Conservation (phyloP, 2,113 vertebrate genomes). For the Cygnus atratus region DNA sequence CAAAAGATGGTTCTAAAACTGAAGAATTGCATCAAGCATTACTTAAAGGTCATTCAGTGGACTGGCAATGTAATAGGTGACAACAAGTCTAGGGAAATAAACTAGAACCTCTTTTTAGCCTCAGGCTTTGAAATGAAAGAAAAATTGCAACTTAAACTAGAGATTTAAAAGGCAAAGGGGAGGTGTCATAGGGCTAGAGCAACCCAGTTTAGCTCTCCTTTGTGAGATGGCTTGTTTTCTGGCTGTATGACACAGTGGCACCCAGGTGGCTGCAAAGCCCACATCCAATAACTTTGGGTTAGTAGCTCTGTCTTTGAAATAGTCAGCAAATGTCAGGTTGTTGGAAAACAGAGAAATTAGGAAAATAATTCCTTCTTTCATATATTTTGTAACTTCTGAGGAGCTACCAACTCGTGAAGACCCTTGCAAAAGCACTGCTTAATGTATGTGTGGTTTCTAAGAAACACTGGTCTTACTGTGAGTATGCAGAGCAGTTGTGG, state of each 20-base stretch:
- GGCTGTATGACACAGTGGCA: accelerated
- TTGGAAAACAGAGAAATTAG: background rate
- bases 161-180: background rate
- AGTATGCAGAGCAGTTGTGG: background rate
- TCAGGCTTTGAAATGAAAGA: background rate
- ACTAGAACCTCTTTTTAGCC: background rate
- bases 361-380: background rate
- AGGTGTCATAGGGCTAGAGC: background rate
- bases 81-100: background rate
- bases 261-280: background rate
- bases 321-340: background rate
- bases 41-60: background rate
- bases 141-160: background rate
- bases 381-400: background rate
- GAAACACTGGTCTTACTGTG: background rate
- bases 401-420: background rate
- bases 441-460: background rate
- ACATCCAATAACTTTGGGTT: background rate
- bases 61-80: background rate
- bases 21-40: background rate
- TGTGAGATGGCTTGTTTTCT: background rate
- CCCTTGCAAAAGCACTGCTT: background rate
- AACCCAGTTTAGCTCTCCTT: background rate
- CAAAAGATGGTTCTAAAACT: background rate
- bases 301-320: background rate